Evolutionary conservation across 2,888 invertebrate genomes (phyloP).

Genomic region (Hesperia comma): DNA sequence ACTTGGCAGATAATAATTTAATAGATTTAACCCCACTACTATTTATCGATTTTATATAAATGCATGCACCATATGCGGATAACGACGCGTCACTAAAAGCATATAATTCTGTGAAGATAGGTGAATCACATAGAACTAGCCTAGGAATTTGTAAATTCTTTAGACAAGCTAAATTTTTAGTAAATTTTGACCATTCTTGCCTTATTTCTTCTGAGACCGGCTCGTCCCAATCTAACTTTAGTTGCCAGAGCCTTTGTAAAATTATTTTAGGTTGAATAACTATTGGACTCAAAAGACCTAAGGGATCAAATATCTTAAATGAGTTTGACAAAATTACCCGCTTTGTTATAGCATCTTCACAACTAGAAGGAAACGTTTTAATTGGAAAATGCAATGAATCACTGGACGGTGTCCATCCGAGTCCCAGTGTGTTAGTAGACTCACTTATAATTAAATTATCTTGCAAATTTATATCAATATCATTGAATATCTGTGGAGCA

Average conservation of each 20-base stretch:
- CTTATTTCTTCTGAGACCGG: too few species aligned
- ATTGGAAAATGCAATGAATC: conserved; percentile 42
- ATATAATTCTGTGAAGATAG: not conserved
- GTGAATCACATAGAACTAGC: not conserved
- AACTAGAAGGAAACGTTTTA: conserved; percentile 3
- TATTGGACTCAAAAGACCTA: not conserved
- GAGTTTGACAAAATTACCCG: conserved; percentile 42
- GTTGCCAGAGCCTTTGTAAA: too few species aligned
- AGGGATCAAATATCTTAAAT: conserved; percentile 42
- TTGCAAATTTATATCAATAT: conserved; percentile 11
- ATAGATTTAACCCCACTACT: not conserved
- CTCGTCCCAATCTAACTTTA: too few species aligned
- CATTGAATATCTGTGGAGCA: conserved; percentile 29
- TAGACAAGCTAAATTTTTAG: not conserved
- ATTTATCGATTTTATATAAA: conserved; percentile 4
- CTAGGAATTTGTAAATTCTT: conserved; percentile 4
- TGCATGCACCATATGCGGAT: not conserved
- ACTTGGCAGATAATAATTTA: conserved; percentile 2
- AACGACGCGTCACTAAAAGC: conserved; percentile 9
- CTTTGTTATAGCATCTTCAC: conserved; percentile 37
- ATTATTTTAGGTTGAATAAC: too few species aligned
- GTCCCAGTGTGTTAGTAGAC: conserved; percentile 44
- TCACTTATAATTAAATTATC: conserved; percentile 43
- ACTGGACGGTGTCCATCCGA: conserved; percentile 42
- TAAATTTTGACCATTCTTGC: too few species aligned